Conservation (phyloP, 2,113 vertebrate species). For the Eulacestoma nigropectus region DNA sequence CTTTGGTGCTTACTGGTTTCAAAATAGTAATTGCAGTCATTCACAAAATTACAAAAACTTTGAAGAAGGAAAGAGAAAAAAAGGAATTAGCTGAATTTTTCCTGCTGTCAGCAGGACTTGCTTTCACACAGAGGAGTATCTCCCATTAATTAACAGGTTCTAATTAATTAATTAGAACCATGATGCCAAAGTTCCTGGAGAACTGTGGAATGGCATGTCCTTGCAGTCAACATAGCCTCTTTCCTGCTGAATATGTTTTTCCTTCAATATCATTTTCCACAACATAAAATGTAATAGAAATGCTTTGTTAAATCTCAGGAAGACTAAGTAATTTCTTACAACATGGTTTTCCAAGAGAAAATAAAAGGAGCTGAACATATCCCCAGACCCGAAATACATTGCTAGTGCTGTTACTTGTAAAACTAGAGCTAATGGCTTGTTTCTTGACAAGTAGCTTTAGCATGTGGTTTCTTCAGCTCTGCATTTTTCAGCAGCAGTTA, state of each 20-base stretch:
- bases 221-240: neutral
- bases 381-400: neutral
- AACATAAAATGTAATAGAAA: neutral
- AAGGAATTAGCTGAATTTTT: neutral
- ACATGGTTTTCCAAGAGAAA: neutral
- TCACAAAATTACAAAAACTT: neutral
- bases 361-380: neutral
- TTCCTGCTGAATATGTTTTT: neutral
- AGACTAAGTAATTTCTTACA: neutral
- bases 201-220: neutral
- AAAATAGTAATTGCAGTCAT: neutral
- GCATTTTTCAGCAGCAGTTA: neutral
- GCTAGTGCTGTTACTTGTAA: neutral
- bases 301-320: slow-evolving; percentile 2
- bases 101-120: neutral
- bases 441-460: neutral
- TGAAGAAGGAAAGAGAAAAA: neutral
- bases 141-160: neutral
- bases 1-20: neutral
- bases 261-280: neutral
- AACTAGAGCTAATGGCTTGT: neutral
- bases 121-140: neutral
- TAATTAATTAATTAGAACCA: neutral
- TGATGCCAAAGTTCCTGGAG: neutral
- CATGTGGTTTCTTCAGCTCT: neutral